A percentile compares a stretch with the other conserved stretches of the same genome.
Evolutionary conservation across 2,888 invertebrate genomes (phyloP).

Genomic region (Metopia argyrocephala): DNA sequence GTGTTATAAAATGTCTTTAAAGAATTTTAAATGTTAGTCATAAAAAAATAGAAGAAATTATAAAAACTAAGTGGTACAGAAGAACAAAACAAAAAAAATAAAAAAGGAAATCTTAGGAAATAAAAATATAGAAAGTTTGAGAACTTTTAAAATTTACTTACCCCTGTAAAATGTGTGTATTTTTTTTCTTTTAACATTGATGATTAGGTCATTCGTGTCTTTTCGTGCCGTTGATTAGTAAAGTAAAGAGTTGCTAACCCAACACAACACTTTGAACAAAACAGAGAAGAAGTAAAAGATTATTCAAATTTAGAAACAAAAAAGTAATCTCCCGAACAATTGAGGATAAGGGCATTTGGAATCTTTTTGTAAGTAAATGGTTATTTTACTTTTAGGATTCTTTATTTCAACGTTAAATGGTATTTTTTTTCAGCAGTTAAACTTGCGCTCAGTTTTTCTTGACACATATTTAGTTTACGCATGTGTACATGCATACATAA

Average conservation of each 20-base stretch:
- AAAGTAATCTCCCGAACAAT: neutral
- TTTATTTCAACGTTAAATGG: too few relatives aligned
- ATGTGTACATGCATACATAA: too few relatives aligned
- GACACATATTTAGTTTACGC: too few relatives aligned
- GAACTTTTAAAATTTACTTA: neutral
- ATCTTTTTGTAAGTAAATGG: neutral
- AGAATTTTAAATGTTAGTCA: slow-evolving; percentile 7
- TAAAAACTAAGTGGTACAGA: neutral
- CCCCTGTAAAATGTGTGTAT: neutral
- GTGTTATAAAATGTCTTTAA: slow-evolving; percentile 7
- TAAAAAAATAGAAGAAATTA: slow-evolving; percentile 12
- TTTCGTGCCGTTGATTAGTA: neutral
- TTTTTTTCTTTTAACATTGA: neutral
- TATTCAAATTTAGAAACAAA: neutral
- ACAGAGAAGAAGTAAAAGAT: neutral
- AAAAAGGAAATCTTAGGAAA: slow-evolving; percentile 3
- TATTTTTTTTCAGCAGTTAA: neutral
- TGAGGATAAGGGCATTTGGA: neutral
- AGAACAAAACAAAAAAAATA: neutral
- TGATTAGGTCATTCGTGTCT: slow-evolving; percentile 45
- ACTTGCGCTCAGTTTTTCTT: neutral
- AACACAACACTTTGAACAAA: neutral
- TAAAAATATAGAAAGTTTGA: neutral
- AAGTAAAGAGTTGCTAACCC: neutral
- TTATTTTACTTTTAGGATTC: neutral